Conservation (phyloP, 2,888 invertebrate species). For the Noctua janthina region DNA sequence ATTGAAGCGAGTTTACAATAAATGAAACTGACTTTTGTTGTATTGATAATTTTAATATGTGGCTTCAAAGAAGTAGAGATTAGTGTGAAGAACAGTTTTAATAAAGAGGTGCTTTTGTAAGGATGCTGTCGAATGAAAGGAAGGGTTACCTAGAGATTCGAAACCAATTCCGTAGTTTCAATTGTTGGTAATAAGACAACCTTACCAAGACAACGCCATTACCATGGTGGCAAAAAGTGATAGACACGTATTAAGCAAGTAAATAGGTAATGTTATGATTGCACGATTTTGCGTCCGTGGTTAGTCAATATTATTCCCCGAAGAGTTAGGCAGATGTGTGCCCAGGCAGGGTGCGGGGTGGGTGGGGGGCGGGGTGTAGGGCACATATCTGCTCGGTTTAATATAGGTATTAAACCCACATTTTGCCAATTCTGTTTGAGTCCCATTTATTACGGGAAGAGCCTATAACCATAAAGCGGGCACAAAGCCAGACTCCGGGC, state of each 20-base stretch:
- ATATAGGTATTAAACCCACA: background rate
- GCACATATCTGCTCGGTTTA: too few species aligned
- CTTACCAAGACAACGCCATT: too few species aligned
- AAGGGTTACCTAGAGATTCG: background rate
- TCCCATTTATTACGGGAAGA: background rate
- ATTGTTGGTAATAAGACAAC: too few species aligned
- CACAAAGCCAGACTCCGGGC: background rate
- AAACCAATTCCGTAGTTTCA: background rate
- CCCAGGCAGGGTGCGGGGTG: too few species aligned
- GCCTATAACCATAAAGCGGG: background rate
- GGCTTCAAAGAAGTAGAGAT: background rate
- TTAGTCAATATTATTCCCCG: background rate
- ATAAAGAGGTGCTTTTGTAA: background rate
- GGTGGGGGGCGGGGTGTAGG: too few species aligned
- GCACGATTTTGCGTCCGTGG: background rate
- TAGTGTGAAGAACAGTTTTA: background rate
- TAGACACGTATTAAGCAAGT: background rate
- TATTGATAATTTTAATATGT: slow-evolving; percentile 11
- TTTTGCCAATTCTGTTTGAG: background rate
- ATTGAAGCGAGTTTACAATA: slow-evolving; percentile 3
- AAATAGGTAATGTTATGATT: background rate
- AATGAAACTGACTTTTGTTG: slow-evolving; percentile 1
- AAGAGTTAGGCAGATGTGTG: background rate
- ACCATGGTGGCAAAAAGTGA: too few species aligned
- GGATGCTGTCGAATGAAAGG: background rate